Conservation (phyloP, 2,888 invertebrate genomes). For the Lottia gigantea region DNA sequence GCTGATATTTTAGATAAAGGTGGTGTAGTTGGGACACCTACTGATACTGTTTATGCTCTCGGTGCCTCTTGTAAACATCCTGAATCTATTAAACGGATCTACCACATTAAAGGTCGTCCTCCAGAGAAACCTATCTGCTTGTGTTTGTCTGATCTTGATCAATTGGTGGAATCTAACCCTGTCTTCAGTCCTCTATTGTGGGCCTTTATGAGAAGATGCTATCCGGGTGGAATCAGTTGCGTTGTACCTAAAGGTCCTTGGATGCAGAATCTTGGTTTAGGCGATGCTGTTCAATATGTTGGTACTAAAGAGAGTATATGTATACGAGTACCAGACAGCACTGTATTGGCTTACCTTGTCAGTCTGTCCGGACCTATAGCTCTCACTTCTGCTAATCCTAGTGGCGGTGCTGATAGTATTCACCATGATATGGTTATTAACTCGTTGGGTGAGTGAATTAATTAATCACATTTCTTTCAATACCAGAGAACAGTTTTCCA, state of each 20-base stretch:
- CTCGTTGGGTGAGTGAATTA: slow-evolving; percentile 37
- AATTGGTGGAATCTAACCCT: slow-evolving; percentile 40
- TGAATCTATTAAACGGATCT: slow-evolving; percentile 41
- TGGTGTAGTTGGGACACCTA: slow-evolving; percentile 44
- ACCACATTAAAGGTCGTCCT: slow-evolving; percentile 47
- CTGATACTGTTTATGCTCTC: slow-evolving; percentile 51
- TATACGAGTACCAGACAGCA: slow-evolving; percentile 47
- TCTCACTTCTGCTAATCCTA: slow-evolving; percentile 48
- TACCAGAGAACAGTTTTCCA: too few relatives aligned
- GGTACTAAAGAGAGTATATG: slow-evolving; percentile 46
- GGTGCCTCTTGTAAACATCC: slow-evolving; percentile 48
- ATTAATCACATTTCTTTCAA: too few relatives aligned
- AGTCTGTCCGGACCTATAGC: slow-evolving; percentile 45
- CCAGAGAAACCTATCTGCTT: slow-evolving; percentile 52
- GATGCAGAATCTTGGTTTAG: slow-evolving; percentile 39
- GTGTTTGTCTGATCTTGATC: slow-evolving; percentile 48
- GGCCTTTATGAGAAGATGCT: slow-evolving; percentile 46
- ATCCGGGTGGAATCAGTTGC: slow-evolving; percentile 50
- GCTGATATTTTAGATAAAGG: slow-evolving; percentile 40
- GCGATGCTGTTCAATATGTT: slow-evolving; percentile 34
- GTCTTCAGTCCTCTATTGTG: slow-evolving; percentile 42
- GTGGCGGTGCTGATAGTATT: slow-evolving; percentile 47
- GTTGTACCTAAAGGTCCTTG: slow-evolving; percentile 47
- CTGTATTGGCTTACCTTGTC: slow-evolving; percentile 44
- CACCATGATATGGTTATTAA: slow-evolving; percentile 48